These are phyloP conservation scores for Neodiprion pinetum DNA, from an alignment of 1,140 invertebrate genomes.

Conservation along the genomic window DNA sequence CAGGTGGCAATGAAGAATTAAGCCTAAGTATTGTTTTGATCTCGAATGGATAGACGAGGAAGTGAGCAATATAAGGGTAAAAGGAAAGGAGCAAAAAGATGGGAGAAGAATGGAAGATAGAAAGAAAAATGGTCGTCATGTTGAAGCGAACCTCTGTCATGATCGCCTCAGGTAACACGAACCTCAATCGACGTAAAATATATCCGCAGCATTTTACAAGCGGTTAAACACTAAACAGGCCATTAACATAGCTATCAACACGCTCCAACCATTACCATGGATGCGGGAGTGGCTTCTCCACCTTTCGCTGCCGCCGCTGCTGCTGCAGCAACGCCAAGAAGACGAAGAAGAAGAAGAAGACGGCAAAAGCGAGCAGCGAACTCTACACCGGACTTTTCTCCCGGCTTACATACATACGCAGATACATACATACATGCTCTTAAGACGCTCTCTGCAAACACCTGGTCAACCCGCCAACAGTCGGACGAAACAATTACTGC, in stretches of 20 bases:
- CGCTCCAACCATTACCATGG: constrained; percentile 28
- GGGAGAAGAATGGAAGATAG: constrained; percentile 10
- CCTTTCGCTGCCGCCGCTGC: constrained; percentile 13
- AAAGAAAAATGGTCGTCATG: background rate
- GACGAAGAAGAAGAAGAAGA: constrained; percentile 7
- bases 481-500: too few species aligned
- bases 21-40: too few species aligned
- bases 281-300: constrained; percentile 29
- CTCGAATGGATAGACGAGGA: too few species aligned
- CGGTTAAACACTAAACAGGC: constrained; percentile 35
- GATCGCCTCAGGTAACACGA: constrained; percentile 4
- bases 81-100: background rate
- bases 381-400: background rate
- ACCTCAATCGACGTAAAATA: constrained; percentile 4
- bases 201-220: constrained; percentile 29
- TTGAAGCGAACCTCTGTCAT: background rate
- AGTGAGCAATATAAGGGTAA: too few species aligned
- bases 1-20: too few species aligned
- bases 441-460: too few species aligned
- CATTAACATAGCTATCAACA: constrained; percentile 40
- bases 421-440: too few species aligned
- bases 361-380: background rate
- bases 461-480: too few species aligned
- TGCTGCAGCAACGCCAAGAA: background rate
- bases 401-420: too few species aligned